phyloP scores from a whole-genome alignment of 2,113 vertebrate species.

The Oncorhynchus gorbuscha region DNA sequence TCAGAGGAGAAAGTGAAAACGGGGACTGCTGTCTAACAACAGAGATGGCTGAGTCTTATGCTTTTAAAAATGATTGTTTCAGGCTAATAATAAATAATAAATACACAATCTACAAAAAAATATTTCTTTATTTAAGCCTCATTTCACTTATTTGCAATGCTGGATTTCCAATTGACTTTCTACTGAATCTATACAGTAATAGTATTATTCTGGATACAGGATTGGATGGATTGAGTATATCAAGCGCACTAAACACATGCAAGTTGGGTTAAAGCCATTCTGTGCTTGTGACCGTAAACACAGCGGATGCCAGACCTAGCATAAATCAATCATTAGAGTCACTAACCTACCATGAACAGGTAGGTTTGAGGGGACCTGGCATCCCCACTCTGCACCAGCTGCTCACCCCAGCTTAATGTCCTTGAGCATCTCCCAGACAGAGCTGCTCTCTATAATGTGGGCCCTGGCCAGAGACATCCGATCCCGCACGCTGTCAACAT shows the following conservation, averaged over 20 bases:
- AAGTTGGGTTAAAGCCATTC: too few relatives aligned
- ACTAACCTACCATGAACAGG: not conserved
- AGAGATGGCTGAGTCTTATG: not conserved
- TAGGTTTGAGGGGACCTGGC: not conserved
- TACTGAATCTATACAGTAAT: not conserved
- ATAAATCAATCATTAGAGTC: not conserved
- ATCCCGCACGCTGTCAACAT: conserved; percentile 71
- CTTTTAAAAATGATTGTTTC: not conserved
- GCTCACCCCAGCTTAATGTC: conserved; percentile 55
- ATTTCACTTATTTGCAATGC: not conserved
- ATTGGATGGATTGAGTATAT: not conserved
- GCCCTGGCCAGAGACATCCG: conserved; percentile 79
- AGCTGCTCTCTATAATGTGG: conserved; percentile 81
- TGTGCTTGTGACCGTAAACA: too few relatives aligned
- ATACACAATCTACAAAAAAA: not conserved
- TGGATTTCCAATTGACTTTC: not conserved
- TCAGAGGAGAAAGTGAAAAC: conserved; percentile 78
- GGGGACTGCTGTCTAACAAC: conserved; percentile 7
- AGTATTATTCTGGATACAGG: not conserved
- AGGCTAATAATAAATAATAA: not conserved
- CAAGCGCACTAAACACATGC: not conserved
- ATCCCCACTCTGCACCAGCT: not conserved
- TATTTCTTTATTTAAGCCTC: not conserved
- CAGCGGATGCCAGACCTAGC: not conserved
- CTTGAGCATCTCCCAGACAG: conserved; percentile 83